Percentiles rank a stretch among this genome's conserved stretches.
These are phyloP conservation scores for Macroglossus sobrinus DNA, from an alignment of 2,113 vertebrate species.

Conservation along the genomic window DNA sequence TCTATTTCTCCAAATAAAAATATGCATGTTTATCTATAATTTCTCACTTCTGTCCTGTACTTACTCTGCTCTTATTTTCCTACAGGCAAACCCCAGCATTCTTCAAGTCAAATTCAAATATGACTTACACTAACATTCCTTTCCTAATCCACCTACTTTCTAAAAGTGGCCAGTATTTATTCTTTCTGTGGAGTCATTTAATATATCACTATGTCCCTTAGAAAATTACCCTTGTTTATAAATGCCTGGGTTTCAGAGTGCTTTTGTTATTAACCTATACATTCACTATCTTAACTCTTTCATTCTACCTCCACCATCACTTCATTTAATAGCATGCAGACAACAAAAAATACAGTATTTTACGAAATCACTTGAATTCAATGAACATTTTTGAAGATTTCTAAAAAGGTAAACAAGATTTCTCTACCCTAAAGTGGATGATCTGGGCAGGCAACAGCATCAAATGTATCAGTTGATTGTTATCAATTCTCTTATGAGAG, in stretches of 20 bases:
- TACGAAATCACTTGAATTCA: neutral
- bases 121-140: neutral
- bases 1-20: neutral
- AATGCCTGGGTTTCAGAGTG: neutral
- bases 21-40: neutral
- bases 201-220: neutral
- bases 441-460: neutral
- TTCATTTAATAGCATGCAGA: neutral
- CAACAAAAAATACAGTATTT: neutral
- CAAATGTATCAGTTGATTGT: neutral
- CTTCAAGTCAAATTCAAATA: neutral
- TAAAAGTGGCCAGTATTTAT: neutral
- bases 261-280: neutral
- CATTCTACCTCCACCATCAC: neutral
- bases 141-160: neutral
- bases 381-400: neutral
- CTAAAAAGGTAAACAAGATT: neutral
- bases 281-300: neutral
- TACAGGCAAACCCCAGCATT: neutral
- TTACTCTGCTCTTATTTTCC: neutral
- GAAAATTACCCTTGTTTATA: neutral
- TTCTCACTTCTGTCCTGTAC: neutral
- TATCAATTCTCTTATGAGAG: neutral
- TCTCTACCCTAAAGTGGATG: neutral
- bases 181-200: neutral